Conservation (phyloP, 2,113 vertebrate species). For the Silurus meridionalis region DNA sequence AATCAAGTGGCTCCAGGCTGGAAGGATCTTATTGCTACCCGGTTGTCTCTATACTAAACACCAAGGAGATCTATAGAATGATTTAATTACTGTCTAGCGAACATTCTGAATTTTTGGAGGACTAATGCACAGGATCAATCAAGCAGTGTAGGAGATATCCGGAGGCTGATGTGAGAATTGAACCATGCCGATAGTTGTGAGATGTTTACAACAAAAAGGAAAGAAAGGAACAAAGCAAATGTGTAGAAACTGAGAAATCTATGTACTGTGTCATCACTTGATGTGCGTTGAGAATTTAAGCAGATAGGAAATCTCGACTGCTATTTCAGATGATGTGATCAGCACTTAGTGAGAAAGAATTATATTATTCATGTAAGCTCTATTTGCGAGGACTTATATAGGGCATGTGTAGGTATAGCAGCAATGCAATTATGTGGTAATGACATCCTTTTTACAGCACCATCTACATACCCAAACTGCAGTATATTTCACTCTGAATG, state of each 20-base stretch:
- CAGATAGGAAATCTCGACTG: not conserved
- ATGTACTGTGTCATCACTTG: not conserved
- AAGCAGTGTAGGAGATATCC: not conserved
- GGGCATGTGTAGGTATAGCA: not conserved
- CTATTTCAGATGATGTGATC: not conserved
- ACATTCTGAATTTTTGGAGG: not conserved
- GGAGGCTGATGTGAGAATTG: not conserved
- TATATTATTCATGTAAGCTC: not conserved
- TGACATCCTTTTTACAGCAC: not conserved
- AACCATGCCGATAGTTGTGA: not conserved
- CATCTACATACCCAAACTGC: not conserved
- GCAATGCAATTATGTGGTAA: not conserved
- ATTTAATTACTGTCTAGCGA: not conserved
- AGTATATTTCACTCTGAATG: not conserved
- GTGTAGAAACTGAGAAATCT: not conserved
- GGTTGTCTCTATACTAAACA: not conserved
- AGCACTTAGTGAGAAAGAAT: not conserved
- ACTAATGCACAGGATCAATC: not conserved
- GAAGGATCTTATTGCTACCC: not conserved
- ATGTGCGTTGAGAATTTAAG: not conserved
- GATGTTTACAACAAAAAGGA: not conserved
- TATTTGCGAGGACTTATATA: not conserved
- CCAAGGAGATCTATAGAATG: not conserved
- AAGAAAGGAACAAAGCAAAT: not conserved
- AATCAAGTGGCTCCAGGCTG: not conserved